phyloP scores from a whole-genome alignment of 2,797 vertebrate genomes.

The Carapus acus region DNA sequence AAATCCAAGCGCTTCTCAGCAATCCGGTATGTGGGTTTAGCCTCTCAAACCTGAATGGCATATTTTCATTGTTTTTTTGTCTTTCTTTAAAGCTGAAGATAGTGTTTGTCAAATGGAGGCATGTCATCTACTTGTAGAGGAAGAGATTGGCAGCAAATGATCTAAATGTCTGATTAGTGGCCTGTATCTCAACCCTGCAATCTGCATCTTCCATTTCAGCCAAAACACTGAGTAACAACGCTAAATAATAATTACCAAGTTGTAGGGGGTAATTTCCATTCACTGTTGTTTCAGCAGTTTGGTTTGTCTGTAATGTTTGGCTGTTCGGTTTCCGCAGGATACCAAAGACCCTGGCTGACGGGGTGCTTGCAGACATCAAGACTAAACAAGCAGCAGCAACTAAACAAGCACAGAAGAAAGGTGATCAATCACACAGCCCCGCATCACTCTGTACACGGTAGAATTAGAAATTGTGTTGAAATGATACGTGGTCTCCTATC shows the following conservation, averaged over 20 bases:
- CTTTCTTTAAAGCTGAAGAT: conserved; percentile 5
- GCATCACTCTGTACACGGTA: conserved; percentile 15
- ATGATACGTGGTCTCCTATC: conserved; percentile 1
- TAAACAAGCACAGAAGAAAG: conserved; percentile 66
- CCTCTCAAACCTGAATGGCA: conserved; percentile 16
- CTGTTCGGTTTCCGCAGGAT: conserved; percentile 74
- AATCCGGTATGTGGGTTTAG: conserved; percentile 76
- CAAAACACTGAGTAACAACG: conserved; percentile 17
- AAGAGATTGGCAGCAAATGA: conserved; percentile 20
- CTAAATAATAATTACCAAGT: conserved; percentile 12
- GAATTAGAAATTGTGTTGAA: conserved; percentile 6
- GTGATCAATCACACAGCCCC: conserved; percentile 55
- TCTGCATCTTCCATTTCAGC: conserved; percentile 18
- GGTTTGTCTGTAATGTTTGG: conserved; percentile 26
- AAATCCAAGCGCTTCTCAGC: conserved; percentile 93
- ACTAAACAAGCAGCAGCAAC: conserved; percentile 57
- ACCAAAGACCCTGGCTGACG: conserved; percentile 83
- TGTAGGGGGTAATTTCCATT: conserved; percentile 15
- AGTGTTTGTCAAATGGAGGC: conserved; percentile 32
- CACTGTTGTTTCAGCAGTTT: conserved; percentile 22
- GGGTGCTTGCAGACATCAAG: conserved; percentile 73
- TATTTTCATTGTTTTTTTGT: conserved; percentile 21
- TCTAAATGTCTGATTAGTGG: conserved; percentile 26
- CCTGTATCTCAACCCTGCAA: conserved; percentile 20
- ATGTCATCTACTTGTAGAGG: conserved; percentile 37